Conservation (phyloP, 2,888 invertebrate species). For the Idaea aversata region DNA sequence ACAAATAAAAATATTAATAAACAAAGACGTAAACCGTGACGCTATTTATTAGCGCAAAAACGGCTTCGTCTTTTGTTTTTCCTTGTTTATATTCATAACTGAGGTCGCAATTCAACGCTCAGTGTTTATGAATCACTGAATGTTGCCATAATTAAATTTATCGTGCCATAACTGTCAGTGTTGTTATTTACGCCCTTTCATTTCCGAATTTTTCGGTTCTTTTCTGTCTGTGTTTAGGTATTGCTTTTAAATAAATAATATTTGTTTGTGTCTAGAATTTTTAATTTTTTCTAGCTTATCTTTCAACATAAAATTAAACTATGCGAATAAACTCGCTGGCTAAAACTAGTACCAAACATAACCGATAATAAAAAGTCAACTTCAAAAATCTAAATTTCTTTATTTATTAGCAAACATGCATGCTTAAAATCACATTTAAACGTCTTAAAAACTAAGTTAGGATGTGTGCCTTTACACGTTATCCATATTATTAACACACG, state of each 20-base stretch:
- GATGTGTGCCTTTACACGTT: too few species aligned
- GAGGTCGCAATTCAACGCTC: conserved; percentile 21
- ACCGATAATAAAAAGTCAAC: too few species aligned
- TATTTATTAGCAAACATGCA: too few species aligned
- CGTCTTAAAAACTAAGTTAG: too few species aligned
- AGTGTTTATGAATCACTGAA: conserved; percentile 47
- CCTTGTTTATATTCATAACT: conserved; percentile 23
- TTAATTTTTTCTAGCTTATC: conserved; percentile 23
- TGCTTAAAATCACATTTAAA: too few species aligned
- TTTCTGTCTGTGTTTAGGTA: not conserved
- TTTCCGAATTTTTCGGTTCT: conserved; percentile 44
- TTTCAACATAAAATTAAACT: too few species aligned
- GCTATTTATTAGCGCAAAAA: conserved; percentile 1
- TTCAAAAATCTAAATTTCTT: too few species aligned
- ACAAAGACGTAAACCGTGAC: not conserved
- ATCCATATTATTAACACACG: too few species aligned
- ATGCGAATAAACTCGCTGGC: too few species aligned
- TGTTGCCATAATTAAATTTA: conserved; percentile 64
- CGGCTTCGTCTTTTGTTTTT: conserved; percentile 10
- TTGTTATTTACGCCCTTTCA: conserved; percentile 56
- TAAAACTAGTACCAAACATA: too few species aligned
- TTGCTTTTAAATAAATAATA: conserved; percentile 41
- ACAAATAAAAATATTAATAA: not conserved
- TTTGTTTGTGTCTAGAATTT: conserved; percentile 31
- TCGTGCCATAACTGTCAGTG: conserved; percentile 55